These are phyloP conservation scores for Blastobasis lacticolella DNA, from an alignment of 2,888 invertebrate genomes.

Conservation along the genomic window DNA sequence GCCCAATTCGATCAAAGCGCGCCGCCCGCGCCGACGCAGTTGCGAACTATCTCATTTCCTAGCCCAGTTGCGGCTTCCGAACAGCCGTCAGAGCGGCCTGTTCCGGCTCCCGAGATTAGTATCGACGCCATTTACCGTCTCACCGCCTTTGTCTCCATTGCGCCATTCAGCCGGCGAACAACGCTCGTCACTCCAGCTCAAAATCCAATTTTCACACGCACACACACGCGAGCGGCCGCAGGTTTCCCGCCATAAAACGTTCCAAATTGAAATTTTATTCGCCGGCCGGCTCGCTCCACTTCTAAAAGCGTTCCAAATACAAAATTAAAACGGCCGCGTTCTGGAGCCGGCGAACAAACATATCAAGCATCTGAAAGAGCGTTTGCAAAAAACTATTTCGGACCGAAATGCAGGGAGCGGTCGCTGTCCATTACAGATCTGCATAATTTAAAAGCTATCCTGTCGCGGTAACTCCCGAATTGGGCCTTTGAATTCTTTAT, in stretches of 20 bases:
- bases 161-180: conserved; percentile 33
- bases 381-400: conserved; percentile 2
- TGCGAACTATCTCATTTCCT: conserved; percentile 72
- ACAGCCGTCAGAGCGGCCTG: conserved; percentile 59
- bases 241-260: too few relatives aligned
- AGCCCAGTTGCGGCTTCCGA: conserved; percentile 71
- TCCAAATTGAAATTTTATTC: too few relatives aligned
- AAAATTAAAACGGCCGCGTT: too few relatives aligned
- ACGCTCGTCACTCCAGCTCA: conserved; percentile 4
- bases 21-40: conserved; percentile 37
- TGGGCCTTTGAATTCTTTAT: conserved; percentile 62
- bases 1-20: conserved; percentile 48
- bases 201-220: conserved; percentile 2
- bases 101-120: conserved; percentile 71
- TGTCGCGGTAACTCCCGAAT: conserved; percentile 47
- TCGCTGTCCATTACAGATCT: conserved; percentile 61
- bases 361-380: conserved; percentile 9
- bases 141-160: conserved; percentile 57
- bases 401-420: neutral
- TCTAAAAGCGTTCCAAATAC: too few relatives aligned
- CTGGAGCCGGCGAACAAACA: too few relatives aligned
- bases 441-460: conserved; percentile 63
- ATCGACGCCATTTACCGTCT: conserved; percentile 66
- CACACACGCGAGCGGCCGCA: too few relatives aligned
- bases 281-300: too few relatives aligned